These are phyloP conservation scores for Sebastes nivosus DNA, from an alignment of 2,797 vertebrate species.

Conservation along the genomic window DNA sequence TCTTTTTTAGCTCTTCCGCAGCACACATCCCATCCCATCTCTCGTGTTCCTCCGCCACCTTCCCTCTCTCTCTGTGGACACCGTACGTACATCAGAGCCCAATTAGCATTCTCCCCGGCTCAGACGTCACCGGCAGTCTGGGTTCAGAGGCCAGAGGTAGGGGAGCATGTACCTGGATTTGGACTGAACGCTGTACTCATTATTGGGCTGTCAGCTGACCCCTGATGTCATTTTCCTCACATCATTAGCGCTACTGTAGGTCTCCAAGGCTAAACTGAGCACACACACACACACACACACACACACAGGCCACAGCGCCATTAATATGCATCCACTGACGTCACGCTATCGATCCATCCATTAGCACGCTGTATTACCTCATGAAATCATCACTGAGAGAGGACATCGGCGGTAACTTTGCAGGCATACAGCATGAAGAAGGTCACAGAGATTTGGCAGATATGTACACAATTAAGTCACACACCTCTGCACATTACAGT, in stretches of 20 bases:
- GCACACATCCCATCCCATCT: slow-evolving; percentile 2
- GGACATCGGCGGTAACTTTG: slow-evolving; percentile 37
- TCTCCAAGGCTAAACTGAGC: slow-evolving; percentile 30
- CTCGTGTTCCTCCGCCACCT: slow-evolving; percentile 6
- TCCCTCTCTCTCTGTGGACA: slow-evolving; percentile 22
- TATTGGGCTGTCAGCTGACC: slow-evolving; percentile 71
- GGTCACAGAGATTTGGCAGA: slow-evolving; percentile 33
- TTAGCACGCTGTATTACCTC: slow-evolving; percentile 49
- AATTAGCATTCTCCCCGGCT: slow-evolving; percentile 62
- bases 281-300: slow-evolving; percentile 11
- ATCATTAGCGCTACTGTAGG: slow-evolving; percentile 60
- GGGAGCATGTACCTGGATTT: slow-evolving; percentile 60
- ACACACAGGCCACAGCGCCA: slow-evolving; percentile 26
- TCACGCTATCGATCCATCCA: slow-evolving; percentile 66
- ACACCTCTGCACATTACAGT: slow-evolving; percentile 10
- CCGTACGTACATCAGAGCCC: slow-evolving; percentile 51
- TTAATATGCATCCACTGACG: slow-evolving; percentile 66
- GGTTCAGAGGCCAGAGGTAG: slow-evolving; percentile 60
- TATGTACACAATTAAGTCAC: slow-evolving; percentile 47
- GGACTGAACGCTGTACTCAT: slow-evolving; percentile 68
- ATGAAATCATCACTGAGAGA: slow-evolving; percentile 48
- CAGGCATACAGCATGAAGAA: slow-evolving; percentile 22
- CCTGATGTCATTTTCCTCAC: slow-evolving; percentile 66
- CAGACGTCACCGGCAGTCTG: slow-evolving; percentile 41
- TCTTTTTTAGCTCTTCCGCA: slow-evolving; percentile 11